Percentiles rank a stretch among this genome's conserved stretches.
phyloP scores from a whole-genome alignment of 2,113 vertebrate species.

The Limanda limanda region DNA sequence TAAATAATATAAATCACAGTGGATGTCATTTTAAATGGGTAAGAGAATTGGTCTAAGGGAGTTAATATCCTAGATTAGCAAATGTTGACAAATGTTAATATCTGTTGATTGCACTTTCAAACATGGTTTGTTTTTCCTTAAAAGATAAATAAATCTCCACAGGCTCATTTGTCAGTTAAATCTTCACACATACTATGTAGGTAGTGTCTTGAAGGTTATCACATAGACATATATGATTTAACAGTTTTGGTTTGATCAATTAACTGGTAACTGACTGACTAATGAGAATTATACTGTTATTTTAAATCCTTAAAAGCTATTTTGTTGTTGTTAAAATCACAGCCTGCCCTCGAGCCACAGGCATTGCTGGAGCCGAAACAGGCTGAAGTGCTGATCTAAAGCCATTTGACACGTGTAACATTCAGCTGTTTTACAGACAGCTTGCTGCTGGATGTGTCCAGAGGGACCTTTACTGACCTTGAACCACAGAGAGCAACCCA shows the following conservation, averaged over 20 bases:
- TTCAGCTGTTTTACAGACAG: constrained; percentile 52
- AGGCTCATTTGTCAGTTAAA: not conserved
- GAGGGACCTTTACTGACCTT: constrained; percentile 51
- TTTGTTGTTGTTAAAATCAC: not conserved
- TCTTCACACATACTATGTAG: not conserved
- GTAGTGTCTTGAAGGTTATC: no score
- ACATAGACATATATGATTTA: not conserved
- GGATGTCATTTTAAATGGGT: not conserved
- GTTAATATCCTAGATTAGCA: no score
- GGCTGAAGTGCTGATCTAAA: constrained; percentile 53
- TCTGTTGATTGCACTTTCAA: no score
- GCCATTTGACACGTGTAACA: constrained; percentile 49
- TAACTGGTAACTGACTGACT: no score
- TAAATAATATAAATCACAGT: not conserved
- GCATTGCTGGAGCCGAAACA: constrained; percentile 27
- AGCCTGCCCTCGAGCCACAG: not conserved
- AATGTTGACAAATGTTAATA: no score
- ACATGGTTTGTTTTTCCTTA: not conserved
- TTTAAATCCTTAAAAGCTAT: not conserved
- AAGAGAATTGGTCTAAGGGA: not conserved
- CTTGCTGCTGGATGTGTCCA: constrained; percentile 33
- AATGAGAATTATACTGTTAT: not conserved
- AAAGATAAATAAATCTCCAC: not conserved
- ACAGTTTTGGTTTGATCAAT: no score
- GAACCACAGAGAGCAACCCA: not conserved